Evolutionary conservation across 2,888 invertebrate genomes (phyloP).

Genomic region (Patella depressa): DNA sequence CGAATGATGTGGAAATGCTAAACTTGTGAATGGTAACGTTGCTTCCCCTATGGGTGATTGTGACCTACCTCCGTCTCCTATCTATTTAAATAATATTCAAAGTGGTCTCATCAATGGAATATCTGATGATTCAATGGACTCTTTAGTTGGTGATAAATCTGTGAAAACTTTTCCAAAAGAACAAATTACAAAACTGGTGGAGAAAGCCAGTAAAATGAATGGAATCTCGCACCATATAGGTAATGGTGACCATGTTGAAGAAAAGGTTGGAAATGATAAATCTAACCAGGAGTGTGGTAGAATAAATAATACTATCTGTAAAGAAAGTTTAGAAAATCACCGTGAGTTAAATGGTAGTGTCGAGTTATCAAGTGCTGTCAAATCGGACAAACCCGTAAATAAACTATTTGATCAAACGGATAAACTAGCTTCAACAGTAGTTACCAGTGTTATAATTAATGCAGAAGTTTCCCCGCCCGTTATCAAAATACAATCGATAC

Average conservation of each 20-base stretch:
- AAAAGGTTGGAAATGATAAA: constrained; percentile 17
- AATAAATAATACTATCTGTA: background rate
- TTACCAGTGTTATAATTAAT: background rate
- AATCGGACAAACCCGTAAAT: background rate
- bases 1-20: constrained; percentile 15
- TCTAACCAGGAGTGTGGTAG: background rate
- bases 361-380: constrained; percentile 19
- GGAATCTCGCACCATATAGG: constrained; percentile 54
- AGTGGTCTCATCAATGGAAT: background rate
- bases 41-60: constrained; percentile 39
- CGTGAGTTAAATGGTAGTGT: constrained; percentile 16
- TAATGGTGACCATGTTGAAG: constrained; percentile 22
- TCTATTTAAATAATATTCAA: constrained; percentile 11
- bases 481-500: constrained; percentile 3
- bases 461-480: background rate
- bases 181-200: constrained; percentile 27
- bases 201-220: constrained; percentile 49
- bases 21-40: constrained; percentile 40
- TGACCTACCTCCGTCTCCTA: constrained; percentile 40
- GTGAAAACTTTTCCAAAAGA: constrained; percentile 18
- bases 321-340: background rate
- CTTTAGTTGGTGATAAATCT: constrained; percentile 4
- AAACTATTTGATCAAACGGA: constrained; percentile 21
- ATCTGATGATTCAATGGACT: constrained; percentile 1
- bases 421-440: constrained; percentile 5